Percentiles rank a stretch among this genome's conserved stretches.
These are phyloP conservation scores for Oreotrochilus melanogaster DNA, from an alignment of 2,113 vertebrate species.

Conservation along the genomic window DNA sequence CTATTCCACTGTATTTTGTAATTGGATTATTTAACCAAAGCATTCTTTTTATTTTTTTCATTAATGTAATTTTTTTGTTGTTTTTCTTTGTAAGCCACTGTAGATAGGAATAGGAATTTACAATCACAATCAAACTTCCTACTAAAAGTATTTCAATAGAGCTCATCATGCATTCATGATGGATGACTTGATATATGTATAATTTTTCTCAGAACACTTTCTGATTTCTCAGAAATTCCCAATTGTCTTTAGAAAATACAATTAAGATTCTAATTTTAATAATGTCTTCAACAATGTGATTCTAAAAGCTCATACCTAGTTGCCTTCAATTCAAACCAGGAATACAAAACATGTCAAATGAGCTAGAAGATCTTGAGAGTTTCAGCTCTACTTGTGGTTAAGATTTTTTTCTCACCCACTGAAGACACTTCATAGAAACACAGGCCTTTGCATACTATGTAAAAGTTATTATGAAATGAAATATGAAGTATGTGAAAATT, in stretches of 20 bases:
- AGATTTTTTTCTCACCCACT: neutral
- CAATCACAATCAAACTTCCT: neutral
- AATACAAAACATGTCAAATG: neutral
- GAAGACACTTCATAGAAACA: neutral
- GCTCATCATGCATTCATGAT: neutral
- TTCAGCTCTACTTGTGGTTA: neutral
- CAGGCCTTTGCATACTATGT: neutral
- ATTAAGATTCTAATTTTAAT: neutral
- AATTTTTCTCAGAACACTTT: neutral
- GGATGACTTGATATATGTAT: neutral
- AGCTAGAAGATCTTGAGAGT: neutral
- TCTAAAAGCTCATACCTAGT: neutral
- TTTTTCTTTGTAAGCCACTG: neutral
- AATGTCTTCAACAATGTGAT: neutral
- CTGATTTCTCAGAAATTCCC: neutral
- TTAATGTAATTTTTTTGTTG: neutral
- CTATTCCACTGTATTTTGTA: neutral
- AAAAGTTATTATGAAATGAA: too few relatives aligned
- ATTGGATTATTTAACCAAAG: neutral
- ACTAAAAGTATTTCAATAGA: neutral
- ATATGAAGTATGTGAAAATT: neutral
- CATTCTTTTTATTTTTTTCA: neutral
- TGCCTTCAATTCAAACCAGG: neutral
- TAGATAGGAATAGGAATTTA: neutral
- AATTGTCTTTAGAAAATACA: neutral